Conservation (phyloP, 2,113 vertebrate genomes). For the Nanger granti region DNA sequence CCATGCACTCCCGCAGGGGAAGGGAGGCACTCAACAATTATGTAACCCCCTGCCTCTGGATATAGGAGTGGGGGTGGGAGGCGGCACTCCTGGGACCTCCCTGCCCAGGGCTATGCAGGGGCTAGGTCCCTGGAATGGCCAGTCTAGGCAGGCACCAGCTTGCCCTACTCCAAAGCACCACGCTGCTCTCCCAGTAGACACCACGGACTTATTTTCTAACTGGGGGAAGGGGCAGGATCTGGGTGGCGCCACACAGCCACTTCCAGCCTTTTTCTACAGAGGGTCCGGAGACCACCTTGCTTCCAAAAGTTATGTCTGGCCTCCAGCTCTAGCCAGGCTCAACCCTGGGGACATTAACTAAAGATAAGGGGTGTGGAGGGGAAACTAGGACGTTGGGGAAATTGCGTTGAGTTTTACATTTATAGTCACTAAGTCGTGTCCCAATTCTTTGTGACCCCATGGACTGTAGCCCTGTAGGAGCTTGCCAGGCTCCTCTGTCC, state of each 20-base stretch:
- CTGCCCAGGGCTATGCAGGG: neutral
- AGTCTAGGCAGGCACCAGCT: conserved; percentile 10
- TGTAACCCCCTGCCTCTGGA: neutral
- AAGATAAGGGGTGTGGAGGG: neutral
- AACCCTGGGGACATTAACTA: neutral
- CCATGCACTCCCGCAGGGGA: neutral
- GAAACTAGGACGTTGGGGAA: neutral
- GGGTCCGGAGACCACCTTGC: neutral
- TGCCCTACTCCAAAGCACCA: neutral
- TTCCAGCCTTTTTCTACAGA: neutral
- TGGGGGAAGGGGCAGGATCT: neutral
- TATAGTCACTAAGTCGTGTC: rapidly evolving
- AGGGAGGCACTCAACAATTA: neutral
- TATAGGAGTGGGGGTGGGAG: neutral
- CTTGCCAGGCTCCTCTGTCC: neutral
- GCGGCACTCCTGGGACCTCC: neutral
- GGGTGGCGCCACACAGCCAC: neutral
- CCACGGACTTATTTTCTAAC: neutral
- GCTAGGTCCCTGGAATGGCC: neutral
- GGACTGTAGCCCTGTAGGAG: neutral
- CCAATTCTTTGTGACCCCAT: neutral
- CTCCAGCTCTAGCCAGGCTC: neutral
- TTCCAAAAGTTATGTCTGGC: neutral
- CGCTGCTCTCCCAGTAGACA: neutral
- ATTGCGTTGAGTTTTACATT: neutral